Evolutionary conservation across 2,113 vertebrate species (phyloP).

Genomic region (Camelus bactrianus): DNA sequence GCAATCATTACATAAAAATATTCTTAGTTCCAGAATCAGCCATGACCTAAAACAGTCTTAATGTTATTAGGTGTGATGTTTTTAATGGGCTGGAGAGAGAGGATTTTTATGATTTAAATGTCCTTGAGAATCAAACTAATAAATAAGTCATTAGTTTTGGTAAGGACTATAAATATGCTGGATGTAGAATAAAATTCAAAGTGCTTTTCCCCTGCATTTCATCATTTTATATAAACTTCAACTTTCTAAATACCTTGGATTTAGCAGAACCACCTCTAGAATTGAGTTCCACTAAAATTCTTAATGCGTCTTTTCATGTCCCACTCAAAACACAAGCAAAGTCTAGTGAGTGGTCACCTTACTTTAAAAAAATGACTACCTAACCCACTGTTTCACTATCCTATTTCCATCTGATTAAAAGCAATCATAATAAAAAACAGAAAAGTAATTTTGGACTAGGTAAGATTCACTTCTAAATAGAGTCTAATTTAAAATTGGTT

Average conservation of each 20-base stretch:
- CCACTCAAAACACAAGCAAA: neutral
- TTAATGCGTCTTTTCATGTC: neutral
- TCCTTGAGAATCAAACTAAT: conserved; percentile 3
- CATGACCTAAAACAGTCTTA: neutral
- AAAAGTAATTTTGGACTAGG: neutral
- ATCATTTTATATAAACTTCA: conserved; percentile 3
- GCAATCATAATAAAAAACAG: neutral
- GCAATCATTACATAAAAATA: neutral
- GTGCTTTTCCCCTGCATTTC: conserved; percentile 5
- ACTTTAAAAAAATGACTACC: neutral
- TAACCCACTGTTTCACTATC: neutral
- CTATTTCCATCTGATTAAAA: neutral
- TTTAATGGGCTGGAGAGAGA: neutral
- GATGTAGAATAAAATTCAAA: conserved; percentile 31
- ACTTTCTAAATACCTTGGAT: neutral
- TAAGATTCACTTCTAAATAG: conserved; percentile 41
- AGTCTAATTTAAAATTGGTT: neutral
- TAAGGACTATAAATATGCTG: neutral
- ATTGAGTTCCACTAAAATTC: conserved; percentile 27
- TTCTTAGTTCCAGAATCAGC: neutral
- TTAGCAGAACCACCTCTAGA: conserved; percentile 32
- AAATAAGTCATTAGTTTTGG: neutral
- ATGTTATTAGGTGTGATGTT: neutral
- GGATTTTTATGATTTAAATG: conserved; percentile 14
- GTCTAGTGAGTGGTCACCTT: neutral